Evolutionary conservation across 2,113 vertebrate species (phyloP), one percentile per base, ranked within the genome.

Genomic region (Dicrurus megarhynchus): DNA sequence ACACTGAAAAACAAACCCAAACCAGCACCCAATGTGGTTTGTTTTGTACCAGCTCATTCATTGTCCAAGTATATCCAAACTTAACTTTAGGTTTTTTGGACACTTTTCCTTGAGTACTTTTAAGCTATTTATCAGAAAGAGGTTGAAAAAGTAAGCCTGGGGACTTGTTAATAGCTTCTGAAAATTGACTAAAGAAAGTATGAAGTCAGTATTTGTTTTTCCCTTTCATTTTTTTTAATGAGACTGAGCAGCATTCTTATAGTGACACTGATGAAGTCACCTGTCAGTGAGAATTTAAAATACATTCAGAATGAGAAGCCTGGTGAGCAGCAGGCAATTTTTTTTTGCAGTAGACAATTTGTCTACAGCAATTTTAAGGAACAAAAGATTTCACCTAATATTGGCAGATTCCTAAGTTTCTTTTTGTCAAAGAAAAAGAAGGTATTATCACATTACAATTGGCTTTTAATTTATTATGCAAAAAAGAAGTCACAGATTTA

Each of bases 391-490:
- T 95, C 75, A 61, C 53, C 30, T 49, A 24, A 28, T 52, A 68
- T 35, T 46, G 46, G 24, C 60, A 79, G 57, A 86, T 57, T 76
- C 13, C 22, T 46, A 61, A 41, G 20, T 88, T 91, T 37, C 85
- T 57, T 95, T 81, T 70, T 92, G 41, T 87, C 46, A 73, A 71
- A 84, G 57, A 32, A 55, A n/a, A 86, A 64, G 82, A 61, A 33
- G 20, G 24, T 78, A 53, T 68, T 52, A 65, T 46, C 10, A 28
- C 11, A 11, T 64, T 87, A 52, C 22, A 84, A 47, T 19, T 81
- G 47, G 6, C 26, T 93, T 93, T 90, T 74, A 87, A 87, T 75
- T 52, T 88, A 70, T 84, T 95, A 91, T 91, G 49, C 39, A 83
- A 69, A 56, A 71, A 53, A 39, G 7, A 53, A 41, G 10, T 70